Evolutionary conservation across 2,113 vertebrate species (phyloP).

Genomic region (Andinoacara biseriatus): DNA sequence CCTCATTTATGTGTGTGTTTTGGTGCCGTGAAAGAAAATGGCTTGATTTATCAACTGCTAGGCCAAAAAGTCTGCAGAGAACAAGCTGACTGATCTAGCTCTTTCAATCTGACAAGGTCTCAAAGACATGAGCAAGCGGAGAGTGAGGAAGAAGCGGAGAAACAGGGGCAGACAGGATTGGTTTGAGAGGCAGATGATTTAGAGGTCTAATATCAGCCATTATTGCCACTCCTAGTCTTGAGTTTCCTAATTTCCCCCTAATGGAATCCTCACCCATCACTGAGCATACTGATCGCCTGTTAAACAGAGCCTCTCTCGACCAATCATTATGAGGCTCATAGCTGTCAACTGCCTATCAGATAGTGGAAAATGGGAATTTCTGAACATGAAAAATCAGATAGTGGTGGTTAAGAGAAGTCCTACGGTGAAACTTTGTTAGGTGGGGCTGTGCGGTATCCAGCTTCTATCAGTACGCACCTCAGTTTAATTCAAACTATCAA

Average conservation of each 20-base stretch:
- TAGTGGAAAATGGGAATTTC: conserved; percentile 48
- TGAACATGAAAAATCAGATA: conserved; percentile 55
- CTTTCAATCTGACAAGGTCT: conserved; percentile 43
- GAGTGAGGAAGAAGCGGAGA: conserved; percentile 26
- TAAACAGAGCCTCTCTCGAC: conserved; percentile 64
- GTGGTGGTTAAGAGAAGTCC: conserved; percentile 36
- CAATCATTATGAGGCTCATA: conserved; percentile 58
- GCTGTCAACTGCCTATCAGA: conserved; percentile 56
- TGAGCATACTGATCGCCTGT: conserved; percentile 65
- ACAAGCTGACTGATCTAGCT: conserved; percentile 47
- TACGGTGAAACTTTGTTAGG: neutral
- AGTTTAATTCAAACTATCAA: neutral
- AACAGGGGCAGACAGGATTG: conserved; percentile 34
- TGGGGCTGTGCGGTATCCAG: neutral
- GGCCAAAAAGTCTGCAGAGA: conserved; percentile 40
- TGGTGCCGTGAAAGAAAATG: conserved; percentile 33
- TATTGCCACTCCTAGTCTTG: conserved; percentile 73
- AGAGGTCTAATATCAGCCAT: conserved; percentile 75
- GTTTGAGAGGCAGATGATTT: conserved; percentile 69
- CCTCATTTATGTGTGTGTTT: conserved; percentile 34
- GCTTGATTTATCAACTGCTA: conserved; percentile 64
- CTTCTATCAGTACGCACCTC: neutral
- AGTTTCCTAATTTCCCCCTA: conserved; percentile 70
- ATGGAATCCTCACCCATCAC: conserved; percentile 74
- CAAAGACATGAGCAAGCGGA: conserved; percentile 29